phyloP scores from a whole-genome alignment of 2,797 vertebrate species.

The Gallirallus australis region DNA sequence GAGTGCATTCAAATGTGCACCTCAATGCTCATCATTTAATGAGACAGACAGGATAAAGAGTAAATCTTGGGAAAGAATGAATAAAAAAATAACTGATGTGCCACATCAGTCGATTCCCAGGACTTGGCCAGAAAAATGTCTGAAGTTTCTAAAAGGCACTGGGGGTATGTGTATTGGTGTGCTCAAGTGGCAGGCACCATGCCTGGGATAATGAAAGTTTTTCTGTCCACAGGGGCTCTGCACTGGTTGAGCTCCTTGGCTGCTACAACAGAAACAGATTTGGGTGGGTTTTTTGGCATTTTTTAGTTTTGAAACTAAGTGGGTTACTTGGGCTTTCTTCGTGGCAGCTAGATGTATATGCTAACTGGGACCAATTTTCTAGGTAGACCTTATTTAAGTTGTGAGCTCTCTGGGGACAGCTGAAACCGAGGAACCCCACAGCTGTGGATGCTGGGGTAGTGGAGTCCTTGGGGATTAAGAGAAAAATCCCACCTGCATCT shows the following conservation, averaged over 20 bases:
- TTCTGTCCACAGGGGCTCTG: not conserved
- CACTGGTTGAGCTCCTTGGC: not conserved
- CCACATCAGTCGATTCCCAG: not conserved
- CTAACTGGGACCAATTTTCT: not conserved
- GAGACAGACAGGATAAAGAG: not conserved
- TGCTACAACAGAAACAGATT: not conserved
- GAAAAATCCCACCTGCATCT: not conserved
- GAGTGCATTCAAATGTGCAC: not conserved
- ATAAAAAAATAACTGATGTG: not conserved
- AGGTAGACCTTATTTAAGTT: not conserved
- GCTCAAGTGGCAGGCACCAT: not conserved
- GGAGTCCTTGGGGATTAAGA: not conserved
- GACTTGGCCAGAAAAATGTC: not conserved
- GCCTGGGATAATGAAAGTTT: not conserved
- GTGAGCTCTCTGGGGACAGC: not conserved
- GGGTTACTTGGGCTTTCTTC: not conserved
- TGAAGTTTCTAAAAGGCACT: not conserved
- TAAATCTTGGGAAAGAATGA: not conserved
- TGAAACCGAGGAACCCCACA: not conserved
- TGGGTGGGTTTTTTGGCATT: not conserved
- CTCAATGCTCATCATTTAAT: not conserved
- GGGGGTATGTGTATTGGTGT: not conserved
- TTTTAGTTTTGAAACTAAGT: not conserved
- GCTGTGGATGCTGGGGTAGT: not conserved
- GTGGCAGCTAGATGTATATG: not conserved